These are phyloP conservation scores for Semicossyphus pulcher DNA, from an alignment of 2,113 vertebrate species.

Conservation along the genomic window DNA sequence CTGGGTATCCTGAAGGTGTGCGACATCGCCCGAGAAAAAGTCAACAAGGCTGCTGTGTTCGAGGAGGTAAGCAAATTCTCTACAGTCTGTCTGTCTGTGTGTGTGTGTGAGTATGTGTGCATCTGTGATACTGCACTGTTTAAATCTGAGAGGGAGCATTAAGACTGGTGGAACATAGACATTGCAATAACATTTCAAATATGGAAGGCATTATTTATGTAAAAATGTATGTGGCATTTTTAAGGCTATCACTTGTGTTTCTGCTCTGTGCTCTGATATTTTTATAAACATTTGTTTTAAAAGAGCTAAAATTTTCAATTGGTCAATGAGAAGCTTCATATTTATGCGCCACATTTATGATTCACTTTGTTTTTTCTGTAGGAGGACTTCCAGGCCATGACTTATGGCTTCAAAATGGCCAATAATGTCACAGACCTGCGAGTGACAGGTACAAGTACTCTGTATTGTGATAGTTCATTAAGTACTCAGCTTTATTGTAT, in stretches of 20 bases:
- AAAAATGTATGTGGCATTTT: too few relatives aligned
- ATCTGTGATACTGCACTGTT: background rate
- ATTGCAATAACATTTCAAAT: too few relatives aligned
- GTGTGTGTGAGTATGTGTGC: too few relatives aligned
- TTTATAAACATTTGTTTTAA: too few relatives aligned
- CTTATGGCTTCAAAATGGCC: slow-evolving; percentile 99
- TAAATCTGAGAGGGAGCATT: background rate
- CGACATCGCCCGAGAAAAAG: slow-evolving; percentile 97
- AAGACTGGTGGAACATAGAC: too few relatives aligned
- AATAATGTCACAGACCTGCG: slow-evolving; percentile 97
- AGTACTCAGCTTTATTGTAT: background rate
- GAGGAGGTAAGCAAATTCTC: slow-evolving; percentile 90
- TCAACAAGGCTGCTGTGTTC: slow-evolving; percentile 99
- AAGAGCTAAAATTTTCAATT: background rate
- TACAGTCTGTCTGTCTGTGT: background rate
- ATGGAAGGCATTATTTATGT: too few relatives aligned
- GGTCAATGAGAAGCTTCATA: background rate
- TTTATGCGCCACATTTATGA: background rate
- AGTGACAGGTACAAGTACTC: slow-evolving; percentile 89
- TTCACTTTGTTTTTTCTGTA: slow-evolving; percentile 55
- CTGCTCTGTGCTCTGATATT: too few relatives aligned
- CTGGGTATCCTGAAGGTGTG: slow-evolving; percentile 97
- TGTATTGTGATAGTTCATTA: background rate
- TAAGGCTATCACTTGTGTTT: too few relatives aligned
- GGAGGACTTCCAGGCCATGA: slow-evolving; percentile 99